phyloP scores from a whole-genome alignment of 2,797 vertebrate species.

The Chloroceryle amazona region DNA sequence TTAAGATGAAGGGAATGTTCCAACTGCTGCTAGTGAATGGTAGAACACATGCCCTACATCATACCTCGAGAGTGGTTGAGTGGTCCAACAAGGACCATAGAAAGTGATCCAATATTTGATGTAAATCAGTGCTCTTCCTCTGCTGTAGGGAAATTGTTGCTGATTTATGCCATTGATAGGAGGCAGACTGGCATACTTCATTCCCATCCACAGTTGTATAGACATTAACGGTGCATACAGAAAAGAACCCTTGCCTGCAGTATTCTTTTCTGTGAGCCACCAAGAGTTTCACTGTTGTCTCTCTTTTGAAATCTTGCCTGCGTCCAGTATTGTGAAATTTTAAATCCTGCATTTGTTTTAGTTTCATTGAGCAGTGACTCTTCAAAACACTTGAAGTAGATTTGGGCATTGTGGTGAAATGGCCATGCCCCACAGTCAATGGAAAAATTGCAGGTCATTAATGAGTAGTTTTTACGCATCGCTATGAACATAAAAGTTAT shows the following conservation, averaged over 20 bases:
- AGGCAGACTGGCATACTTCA: not conserved
- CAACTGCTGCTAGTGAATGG: not conserved
- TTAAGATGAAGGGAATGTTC: not conserved
- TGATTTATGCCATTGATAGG: not conserved
- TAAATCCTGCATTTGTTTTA: not conserved
- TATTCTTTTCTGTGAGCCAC: not conserved
- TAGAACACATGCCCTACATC: not conserved
- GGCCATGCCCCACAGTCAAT: not conserved
- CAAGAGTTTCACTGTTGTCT: not conserved
- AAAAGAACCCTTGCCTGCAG: not conserved
- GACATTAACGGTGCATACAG: too few relatives aligned
- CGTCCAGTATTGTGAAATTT: not conserved
- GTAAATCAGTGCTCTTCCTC: not conserved
- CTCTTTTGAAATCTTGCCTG: not conserved
- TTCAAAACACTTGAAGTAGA: not conserved
- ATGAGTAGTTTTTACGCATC: not conserved
- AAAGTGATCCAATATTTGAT: not conserved
- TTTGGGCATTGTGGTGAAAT: not conserved
- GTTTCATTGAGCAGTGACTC: not conserved
- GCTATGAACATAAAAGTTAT: not conserved
- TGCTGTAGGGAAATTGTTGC: not conserved
- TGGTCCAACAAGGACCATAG: not conserved
- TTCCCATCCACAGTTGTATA: not conserved
- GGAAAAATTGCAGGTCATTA: not conserved
- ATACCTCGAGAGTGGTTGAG: not conserved